These are phyloP conservation scores for Drosophila malerkotliana DNA, from an alignment of 1,140 invertebrate genomes.

Conservation along the genomic window DNA sequence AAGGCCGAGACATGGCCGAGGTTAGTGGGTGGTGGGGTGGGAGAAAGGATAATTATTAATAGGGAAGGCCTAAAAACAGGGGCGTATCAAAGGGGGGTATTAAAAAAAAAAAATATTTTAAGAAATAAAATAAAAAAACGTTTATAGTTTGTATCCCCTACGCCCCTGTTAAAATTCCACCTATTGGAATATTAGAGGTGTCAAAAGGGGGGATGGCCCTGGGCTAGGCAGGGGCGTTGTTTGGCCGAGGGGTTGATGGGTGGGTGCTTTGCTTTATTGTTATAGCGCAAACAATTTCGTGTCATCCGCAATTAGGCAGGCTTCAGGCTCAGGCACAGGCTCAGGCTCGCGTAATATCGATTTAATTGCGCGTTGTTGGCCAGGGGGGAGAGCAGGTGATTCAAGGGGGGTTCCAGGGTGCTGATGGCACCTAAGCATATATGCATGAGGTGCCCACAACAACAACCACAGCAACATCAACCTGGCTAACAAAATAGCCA, in stretches of 20 bases:
- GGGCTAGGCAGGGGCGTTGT: background rate
- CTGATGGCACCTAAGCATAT: conserved; percentile 17
- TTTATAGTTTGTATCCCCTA: background rate
- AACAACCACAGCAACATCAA: conserved; percentile 5
- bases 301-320: conserved; percentile 79
- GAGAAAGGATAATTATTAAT: background rate
- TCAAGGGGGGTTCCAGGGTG: background rate
- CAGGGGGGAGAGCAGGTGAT: background rate
- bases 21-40: background rate
- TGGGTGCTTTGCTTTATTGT: conserved; percentile 68
- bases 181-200: conserved; percentile 23
- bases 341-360: conserved; percentile 57
- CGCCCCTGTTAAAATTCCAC: conserved; percentile 15
- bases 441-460: conserved; percentile 18
- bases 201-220: conserved; percentile 9
- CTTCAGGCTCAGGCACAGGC: conserved; percentile 29
- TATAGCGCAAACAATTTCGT: conserved; percentile 79
- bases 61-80: no score
- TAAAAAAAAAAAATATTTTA: background rate
- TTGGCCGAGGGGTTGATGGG: background rate
- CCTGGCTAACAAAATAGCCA: conserved; percentile 15
- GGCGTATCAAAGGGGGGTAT: no score
- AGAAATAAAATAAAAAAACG: background rate
- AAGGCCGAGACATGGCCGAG: conserved; percentile 7
- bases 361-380: conserved; percentile 41